Base-by-base conservation (phyloP, 2,113 vertebrate genomes). In the Circaetus gallicus region DNA sequence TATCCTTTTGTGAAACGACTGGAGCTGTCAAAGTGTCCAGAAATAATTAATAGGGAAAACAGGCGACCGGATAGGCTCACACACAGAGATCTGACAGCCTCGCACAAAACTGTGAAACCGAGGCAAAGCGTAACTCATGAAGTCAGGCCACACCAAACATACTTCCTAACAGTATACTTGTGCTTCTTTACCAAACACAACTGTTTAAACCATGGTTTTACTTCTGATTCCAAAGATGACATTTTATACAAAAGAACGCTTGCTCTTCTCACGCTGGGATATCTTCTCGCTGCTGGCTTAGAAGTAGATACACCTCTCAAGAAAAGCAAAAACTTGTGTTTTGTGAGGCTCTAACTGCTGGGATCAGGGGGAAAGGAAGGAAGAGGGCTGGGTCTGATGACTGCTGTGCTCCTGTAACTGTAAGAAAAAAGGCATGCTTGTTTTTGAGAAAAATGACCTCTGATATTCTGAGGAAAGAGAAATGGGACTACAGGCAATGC, bases 141-240 rank as follows among this genome's bases (percentile, higher is more conserved):
- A 69, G 19, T 47, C 71, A 43, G 40, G 34, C 34, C 71, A 70
- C 28, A 31, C 3, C 0, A 0, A 45, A 16, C 10, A 19, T 24
- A 21, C 17, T 67, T 58, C 66, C 53, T 32, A 85, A 53, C 15
- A 79, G 25, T 2, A 0, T 31, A 13, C 11, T 55, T 49, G 43
- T 59, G 49, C 28, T 91, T 67, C 93, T 40, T 26, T 80, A n/a
- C 50, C 42, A 70, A 91, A 65, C 13, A 38, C 34, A 86, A 50
- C 25, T 40, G 21, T 52, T 88, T 80, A 82, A 89, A 89, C 26
- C 79, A 52, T 53, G 42, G 61, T 1, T 69, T 91, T 77, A 40
- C 10, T 72, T 85, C 52, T 77, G 40, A 62, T 73, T 85, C 45
- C 85, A 67, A 93, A 82, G 49, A 87, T 49, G 56, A 47, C n/a